Base-by-base conservation (phyloP, 2,113 vertebrate genomes). In the Catharus minimus region DNA sequence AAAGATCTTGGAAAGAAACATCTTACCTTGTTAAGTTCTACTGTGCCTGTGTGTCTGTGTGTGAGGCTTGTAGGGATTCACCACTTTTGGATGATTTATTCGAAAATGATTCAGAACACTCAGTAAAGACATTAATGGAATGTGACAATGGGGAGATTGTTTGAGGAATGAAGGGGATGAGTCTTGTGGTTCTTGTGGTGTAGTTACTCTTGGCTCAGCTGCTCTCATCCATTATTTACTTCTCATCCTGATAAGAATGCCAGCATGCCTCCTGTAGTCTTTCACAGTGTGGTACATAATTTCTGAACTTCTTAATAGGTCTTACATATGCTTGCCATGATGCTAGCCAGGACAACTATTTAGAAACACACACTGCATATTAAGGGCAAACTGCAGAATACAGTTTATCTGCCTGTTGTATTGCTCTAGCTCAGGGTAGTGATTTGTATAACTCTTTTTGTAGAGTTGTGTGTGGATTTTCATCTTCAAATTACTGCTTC, bases 181-280 rank as follows among this genome's bases (percentile, higher is more conserved):
- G 5, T 78, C 62, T 66, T 32, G 28, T 15, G 12, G 80, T 28
- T 82, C 52, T 88, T 81, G 44, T 69, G 64, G 24, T 13, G 2
- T 67, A 82, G 65, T 73, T 66, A 71, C 65, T 67, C 32, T 81
- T 90, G 61, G 52, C 56, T 83, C 68, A 71, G 36, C 33, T 81
- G 33, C 43, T 80, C 47, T 86, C 73, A 74, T 86, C 52, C 61
- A 10, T 77, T 69, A 88, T 89, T 91, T 95, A 82, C 30, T 79
- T 71, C 47, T 89, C 27, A 74, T 73, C 27, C 64, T 82, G 44
- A 19, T 65, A 73, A 88, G 64, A 82, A 53, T 82, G 55, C 64
- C 79, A 66, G 50, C 80, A 85, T 71, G 67, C 26, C 55, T 89
- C 74, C 75, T 86, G 67, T 73, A 85, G 52, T 69, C 27, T 80